Evolutionary conservation across 2,797 vertebrate genomes (phyloP).

Genomic region (Pterois miles): DNA sequence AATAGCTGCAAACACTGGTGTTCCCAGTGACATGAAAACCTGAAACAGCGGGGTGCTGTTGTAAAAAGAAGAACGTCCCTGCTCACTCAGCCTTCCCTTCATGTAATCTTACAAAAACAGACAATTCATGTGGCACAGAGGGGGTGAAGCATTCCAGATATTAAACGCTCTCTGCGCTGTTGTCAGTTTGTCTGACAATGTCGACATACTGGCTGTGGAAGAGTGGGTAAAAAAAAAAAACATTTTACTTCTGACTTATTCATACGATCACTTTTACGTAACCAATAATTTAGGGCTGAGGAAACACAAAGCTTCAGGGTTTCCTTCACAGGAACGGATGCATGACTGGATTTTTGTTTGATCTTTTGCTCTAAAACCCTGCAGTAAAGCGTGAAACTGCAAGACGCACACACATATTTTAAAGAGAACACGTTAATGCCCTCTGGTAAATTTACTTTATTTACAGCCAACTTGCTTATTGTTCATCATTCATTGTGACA

Average conservation of each 20-base stretch:
- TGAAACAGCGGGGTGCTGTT: conserved; percentile 23
- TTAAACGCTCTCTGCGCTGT: conserved; percentile 25
- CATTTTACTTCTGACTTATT: conserved; percentile 52
- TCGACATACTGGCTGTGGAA: conserved; percentile 39
- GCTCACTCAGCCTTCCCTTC: conserved; percentile 20
- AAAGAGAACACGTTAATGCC: conserved; percentile 13
- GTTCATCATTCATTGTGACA: conserved; percentile 42
- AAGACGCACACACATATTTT: conserved; percentile 7
- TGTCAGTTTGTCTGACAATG: conserved; percentile 60
- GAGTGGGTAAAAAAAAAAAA: conserved; percentile 20
- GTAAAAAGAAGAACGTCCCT: conserved; percentile 16
- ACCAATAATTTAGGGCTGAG: conserved; percentile 61
- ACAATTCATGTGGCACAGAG: conserved; percentile 39
- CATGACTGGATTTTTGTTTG: conserved; percentile 61
- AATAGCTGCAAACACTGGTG: neutral
- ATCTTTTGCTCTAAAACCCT: conserved; percentile 48
- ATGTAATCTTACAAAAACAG: conserved; percentile 44
- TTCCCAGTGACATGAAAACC: conserved; percentile 27
- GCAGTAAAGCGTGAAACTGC: conserved; percentile 34
- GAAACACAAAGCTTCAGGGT: conserved; percentile 61
- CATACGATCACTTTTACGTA: conserved; percentile 60
- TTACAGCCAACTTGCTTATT: conserved; percentile 57
- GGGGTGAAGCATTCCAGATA: conserved; percentile 33
- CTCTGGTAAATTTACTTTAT: conserved; percentile 37
- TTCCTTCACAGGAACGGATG: conserved; percentile 45